Conservation (phyloP, 1,140 invertebrate genomes). For the Drosophila tristis region DNA sequence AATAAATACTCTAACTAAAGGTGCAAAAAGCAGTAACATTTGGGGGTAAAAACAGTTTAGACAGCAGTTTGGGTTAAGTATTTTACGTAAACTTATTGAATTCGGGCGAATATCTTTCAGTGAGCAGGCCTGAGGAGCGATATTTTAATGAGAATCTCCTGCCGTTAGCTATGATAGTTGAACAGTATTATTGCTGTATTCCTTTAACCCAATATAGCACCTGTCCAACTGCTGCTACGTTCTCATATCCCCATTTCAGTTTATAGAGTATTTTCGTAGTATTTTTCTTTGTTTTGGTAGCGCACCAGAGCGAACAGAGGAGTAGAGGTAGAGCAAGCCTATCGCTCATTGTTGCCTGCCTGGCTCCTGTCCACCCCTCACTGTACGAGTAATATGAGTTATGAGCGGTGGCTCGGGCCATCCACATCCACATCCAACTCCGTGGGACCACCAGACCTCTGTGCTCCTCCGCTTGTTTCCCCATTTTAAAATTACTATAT, state of each 20-base stretch:
- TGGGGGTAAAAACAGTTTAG: too few species aligned
- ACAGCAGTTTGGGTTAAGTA: too few species aligned
- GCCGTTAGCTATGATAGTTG: too few species aligned
- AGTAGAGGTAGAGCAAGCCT: not conserved
- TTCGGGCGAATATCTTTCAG: too few species aligned
- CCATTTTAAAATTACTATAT: constrained; percentile 70
- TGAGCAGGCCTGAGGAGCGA: too few species aligned
- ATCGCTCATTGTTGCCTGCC: constrained; percentile 64
- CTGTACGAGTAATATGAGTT: constrained; percentile 46
- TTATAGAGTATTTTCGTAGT: constrained; percentile 8
- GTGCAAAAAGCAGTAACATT: not conserved
- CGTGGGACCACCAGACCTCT: not conserved
- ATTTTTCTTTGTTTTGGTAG: constrained; percentile 30
- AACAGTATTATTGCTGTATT: too few species aligned
- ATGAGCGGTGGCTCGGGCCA: constrained; percentile 58
- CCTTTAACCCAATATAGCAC: too few species aligned
- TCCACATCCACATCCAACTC: constrained; percentile 3
- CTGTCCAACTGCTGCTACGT: too few species aligned
- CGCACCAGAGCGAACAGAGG: not conserved
- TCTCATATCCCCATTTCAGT: not conserved
- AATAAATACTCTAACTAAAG: constrained; percentile 17
- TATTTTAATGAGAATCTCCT: too few species aligned
- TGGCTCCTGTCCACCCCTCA: constrained; percentile 4
- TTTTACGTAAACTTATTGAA: too few species aligned
- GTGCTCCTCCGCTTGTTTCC: constrained; percentile 24